These are phyloP conservation scores for Myodes glareolus DNA, from an alignment of 2,113 vertebrate species.

Conservation along the genomic window DNA sequence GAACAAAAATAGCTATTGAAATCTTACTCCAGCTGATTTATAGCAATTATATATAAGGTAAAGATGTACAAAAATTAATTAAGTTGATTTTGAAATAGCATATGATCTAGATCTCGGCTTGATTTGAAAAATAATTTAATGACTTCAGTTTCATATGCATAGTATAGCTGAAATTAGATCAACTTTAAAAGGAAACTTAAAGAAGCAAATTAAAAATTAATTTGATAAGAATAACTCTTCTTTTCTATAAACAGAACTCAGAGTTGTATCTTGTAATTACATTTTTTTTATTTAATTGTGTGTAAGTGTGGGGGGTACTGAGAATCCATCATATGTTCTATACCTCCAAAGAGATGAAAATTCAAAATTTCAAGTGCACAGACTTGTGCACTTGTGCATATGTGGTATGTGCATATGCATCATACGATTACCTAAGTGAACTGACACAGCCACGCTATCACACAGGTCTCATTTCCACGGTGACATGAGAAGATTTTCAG, in stretches of 20 bases:
- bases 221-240: background rate
- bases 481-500: background rate
- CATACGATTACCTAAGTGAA: background rate
- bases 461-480: background rate
- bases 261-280: background rate
- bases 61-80: conserved; percentile 6
- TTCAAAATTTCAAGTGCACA: background rate
- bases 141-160: background rate
- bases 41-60: background rate
- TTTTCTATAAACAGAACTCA: background rate
- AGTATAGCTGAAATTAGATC: background rate
- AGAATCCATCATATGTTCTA: background rate
- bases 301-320: background rate
- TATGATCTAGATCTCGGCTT: background rate
- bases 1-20: background rate
- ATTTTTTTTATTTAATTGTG: background rate
- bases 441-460: background rate
- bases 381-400: background rate
- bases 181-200: background rate
- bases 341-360: background rate
- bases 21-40: background rate
- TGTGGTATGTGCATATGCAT: background rate
- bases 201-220: conserved; percentile 24
- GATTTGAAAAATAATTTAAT: conserved; percentile 33
- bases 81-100: conserved; percentile 36